phyloP scores from a whole-genome alignment of 2,797 vertebrate genomes.

The Lophotriccus pileatus region DNA sequence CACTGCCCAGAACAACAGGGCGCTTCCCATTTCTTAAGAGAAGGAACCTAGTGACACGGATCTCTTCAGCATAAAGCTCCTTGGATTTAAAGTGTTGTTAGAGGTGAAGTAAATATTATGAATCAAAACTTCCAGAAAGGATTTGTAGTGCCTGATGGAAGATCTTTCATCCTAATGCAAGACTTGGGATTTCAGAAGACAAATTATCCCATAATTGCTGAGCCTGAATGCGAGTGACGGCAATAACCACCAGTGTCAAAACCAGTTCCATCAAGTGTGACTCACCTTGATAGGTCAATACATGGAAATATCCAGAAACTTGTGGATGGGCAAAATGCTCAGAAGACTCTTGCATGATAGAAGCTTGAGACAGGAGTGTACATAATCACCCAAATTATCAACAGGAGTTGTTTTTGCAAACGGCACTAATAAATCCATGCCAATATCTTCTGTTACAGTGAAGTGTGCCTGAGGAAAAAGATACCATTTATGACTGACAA shows the following conservation, averaged over 20 bases:
- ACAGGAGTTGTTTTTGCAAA: neutral
- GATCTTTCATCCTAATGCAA: neutral
- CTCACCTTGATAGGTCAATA: neutral
- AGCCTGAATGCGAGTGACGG: neutral
- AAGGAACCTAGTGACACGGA: neutral
- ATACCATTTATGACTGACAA: neutral
- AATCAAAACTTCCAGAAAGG: neutral
- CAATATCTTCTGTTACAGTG: neutral
- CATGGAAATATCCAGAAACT: neutral
- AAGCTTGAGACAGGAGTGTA: neutral
- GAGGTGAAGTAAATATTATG: neutral
- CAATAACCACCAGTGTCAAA: neutral
- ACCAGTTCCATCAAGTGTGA: neutral
- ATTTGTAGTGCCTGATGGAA: neutral
- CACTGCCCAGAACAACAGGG: neutral
- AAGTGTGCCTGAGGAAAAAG: neutral
- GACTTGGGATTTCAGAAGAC: neutral
- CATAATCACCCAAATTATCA: neutral
- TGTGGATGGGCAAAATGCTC: neutral
- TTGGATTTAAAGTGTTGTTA: neutral
- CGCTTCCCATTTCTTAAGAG: neutral
- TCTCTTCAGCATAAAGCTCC: neutral
- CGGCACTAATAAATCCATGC: neutral
- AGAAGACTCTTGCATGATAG: neutral
- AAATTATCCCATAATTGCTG: neutral